Base-by-base conservation (phyloP, 30 jellyfish, hydroid and myxozoan genomes). In the Aurelia sp. region DNA sequence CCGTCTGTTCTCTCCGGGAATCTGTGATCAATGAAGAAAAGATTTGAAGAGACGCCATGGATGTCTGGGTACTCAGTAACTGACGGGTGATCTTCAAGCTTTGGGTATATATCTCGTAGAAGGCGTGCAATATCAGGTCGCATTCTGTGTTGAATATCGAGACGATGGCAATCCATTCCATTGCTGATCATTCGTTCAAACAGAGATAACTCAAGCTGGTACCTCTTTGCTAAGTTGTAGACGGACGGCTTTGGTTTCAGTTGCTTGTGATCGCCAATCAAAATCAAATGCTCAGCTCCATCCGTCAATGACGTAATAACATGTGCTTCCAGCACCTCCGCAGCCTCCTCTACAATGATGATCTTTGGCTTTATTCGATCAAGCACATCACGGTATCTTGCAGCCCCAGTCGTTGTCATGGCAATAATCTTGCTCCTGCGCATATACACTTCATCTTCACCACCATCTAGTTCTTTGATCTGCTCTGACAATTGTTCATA, bases 261-360 rank as follows among this genome's bases (percentile, higher is more conserved):
- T 74, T 94, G 99, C 57, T 94, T 88, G 79, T 94, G 99, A 85
- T 94, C 99, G 8, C 99, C 99, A 78, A 94, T 89, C 20, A 94
- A 79, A 64, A 94, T 87, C 87, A 85, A 81, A 61, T 94, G 97
- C 76, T 94, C 90, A 11, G 96, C 81, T 31, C 79, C 87, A 18
- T 71, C 80, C 4, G 87, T 63, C 74, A 94, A 47, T 18, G 96
- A 83, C 17, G 95, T 84, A n/a, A 94, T 62, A 19, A 94, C 93
- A 73, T 94, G 97, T 0, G 99, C 99, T 64, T 94, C 99, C 55
- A 94, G 87, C 44, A 94, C 97, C 60, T 94, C 99, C 24, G 99
- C 99, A 18, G 99, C 99, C 81, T 94, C 99, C 76, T 94, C 99
- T 12, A 89, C 76, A 60, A 94, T 81, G 24, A 89, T 90, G 3